Evolutionary conservation across 2,888 invertebrate genomes (phyloP).

Genomic region (Dicyrtoma fusca): DNA sequence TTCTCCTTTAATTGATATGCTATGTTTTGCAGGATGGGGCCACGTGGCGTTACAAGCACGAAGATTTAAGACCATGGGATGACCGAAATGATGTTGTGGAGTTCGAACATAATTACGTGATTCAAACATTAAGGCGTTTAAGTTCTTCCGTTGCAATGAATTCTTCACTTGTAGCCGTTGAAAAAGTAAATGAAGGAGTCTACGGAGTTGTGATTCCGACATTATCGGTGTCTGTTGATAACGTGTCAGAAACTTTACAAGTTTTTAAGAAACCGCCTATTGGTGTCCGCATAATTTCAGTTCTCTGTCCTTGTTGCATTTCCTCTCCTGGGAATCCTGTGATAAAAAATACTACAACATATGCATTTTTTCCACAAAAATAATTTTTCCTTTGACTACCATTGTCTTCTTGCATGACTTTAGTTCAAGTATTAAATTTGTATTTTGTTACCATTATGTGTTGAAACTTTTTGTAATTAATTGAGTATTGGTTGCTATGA

Average conservation of each 20-base stretch:
- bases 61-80: constrained; percentile 87
- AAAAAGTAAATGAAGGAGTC: constrained; percentile 57
- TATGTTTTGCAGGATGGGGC: constrained; percentile 47
- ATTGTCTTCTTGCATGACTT: no score
- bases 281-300: constrained; percentile 1
- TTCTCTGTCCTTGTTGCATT: constrained; percentile 12
- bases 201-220: constrained; percentile 25
- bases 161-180: constrained; percentile 71
- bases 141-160: constrained; percentile 74
- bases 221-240: constrained; percentile 18
- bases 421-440: no score
- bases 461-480: no score
- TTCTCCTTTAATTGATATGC: constrained; percentile 48
- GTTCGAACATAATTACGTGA: constrained; percentile 79
- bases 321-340: not conserved
- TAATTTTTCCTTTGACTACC: not conserved
- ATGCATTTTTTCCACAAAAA: not conserved
- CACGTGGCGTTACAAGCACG: constrained; percentile 74
- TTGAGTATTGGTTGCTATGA: no score
- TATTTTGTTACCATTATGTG: no score
- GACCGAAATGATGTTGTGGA: constrained; percentile 81
- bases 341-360: constrained; percentile 12
- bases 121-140: constrained; percentile 76
- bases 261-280: not conserved
- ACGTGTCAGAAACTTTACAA: not conserved